Conservation (phyloP, 2,113 vertebrate genomes). For the Aspidoscelis tigris region DNA sequence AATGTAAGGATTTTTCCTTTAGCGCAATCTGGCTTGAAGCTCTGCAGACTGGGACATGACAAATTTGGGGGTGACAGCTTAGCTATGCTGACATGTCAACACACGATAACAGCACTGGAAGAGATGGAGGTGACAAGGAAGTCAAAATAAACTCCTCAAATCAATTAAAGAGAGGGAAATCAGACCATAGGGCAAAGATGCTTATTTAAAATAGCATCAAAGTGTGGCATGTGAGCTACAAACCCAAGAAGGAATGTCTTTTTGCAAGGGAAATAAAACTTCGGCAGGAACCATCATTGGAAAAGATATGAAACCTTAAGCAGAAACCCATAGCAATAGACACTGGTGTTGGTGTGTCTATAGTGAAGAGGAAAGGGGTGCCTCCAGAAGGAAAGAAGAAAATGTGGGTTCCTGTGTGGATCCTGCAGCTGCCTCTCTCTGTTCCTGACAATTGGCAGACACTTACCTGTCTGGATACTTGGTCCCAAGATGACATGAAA, state of each 20-base stretch:
- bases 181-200: constrained; percentile 69
- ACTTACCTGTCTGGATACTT: no score
- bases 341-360: not conserved
- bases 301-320: constrained; percentile 40
- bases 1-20: constrained; percentile 47
- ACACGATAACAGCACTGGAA: constrained; percentile 29
- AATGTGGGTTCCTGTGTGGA: no score
- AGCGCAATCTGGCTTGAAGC: constrained; percentile 32
- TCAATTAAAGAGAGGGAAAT: constrained; percentile 64
- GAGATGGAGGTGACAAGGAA: constrained; percentile 67
- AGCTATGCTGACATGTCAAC: constrained; percentile 54
- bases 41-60: constrained; percentile 39
- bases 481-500: no score
- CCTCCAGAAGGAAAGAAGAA: no score
- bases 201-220: constrained; percentile 69
- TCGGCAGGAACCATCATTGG: constrained; percentile 5
- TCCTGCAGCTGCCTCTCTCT: no score
- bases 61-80: constrained; percentile 54
- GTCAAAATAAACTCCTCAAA: constrained; percentile 69
- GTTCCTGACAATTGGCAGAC: no score
- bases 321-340: constrained; percentile 1
- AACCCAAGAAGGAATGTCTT: constrained; percentile 34
- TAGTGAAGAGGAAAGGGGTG: no score
- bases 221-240: constrained; percentile 53
- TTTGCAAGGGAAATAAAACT: constrained; percentile 57